A percentile compares a stretch with the other conserved stretches of the same genome.
Conservation (phyloP, 92 coral and sea anemone genomes). For the Actinostola sp. region DNA sequence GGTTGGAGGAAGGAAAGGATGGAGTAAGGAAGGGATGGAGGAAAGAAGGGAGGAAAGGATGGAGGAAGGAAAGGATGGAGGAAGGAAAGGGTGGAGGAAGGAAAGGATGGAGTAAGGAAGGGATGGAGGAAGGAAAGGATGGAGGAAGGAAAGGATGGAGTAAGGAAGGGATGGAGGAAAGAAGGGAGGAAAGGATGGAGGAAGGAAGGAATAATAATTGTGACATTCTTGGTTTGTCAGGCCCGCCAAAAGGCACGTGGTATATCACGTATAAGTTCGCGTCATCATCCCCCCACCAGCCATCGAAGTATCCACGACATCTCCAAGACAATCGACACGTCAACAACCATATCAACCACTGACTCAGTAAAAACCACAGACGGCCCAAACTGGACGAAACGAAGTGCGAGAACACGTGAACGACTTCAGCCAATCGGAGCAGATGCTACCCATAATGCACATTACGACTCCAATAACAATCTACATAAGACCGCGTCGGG, state of each 20-base stretch:
- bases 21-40: no score
- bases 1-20: no score
- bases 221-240: constrained; percentile 18
- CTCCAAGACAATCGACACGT: constrained; percentile 40
- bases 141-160: no score
- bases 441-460: constrained; percentile 51
- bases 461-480: constrained; percentile 55
- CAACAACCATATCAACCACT: constrained; percentile 15
- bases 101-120: no score
- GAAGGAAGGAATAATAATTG: no score
- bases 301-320: constrained; percentile 52
- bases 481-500: constrained; percentile 30
- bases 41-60: no score
- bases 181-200: no score
- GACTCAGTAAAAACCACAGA: constrained; percentile 32
- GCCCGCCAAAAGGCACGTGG: constrained; percentile 86
- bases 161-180: no score
- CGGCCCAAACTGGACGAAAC: constrained; percentile 66
- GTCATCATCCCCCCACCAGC: constrained; percentile 59
- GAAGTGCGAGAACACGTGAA: constrained; percentile 74
- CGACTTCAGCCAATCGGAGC: constrained; percentile 79
- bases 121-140: no score
- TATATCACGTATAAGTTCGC: constrained; percentile 76
- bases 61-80: no score
- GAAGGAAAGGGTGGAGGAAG: no score